Base-by-base conservation (phyloP, 30 jellyfish, hydroid and myxozoan species). In the Aurelia sp. region DNA sequence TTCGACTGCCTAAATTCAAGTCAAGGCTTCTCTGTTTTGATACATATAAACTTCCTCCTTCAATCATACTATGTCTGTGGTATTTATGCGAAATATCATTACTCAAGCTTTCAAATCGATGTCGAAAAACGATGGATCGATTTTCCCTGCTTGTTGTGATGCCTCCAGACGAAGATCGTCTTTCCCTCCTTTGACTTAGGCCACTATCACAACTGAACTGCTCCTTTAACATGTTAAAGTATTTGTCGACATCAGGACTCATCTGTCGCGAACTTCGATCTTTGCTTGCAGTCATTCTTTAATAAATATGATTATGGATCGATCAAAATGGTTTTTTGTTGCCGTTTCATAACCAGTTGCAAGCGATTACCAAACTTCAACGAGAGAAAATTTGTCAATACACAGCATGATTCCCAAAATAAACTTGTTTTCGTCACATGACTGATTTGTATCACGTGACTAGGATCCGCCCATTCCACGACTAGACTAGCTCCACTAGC, bases 211-310 rank as follows among this genome's bases (percentile, higher is more conserved):
- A 51, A 3, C 86, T 52, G 57, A 83, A 83, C 50, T 83, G 92
- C 50, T 83, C 92, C 86, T 83, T 83, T 31, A 83, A 41, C 92
- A 83, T 83, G 78, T 76, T 72, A 64, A 83, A 83, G 72, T 83
- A 83, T 59, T 83, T 83, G 69, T 83, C 92, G 41, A 83, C 92
- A 83, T 83, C 92, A 33, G 92, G 92, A 62, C 92, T 83, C 92
- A 83, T 83, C 92, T 66, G 79, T 24, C 65, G 92, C 20, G 66
- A 52, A 50, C 80, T 27, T 27, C 83, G 64, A 20, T 76, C 86
- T 33, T 83, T 83, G 86, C 92, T 83, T 69, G 92, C 92, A 22
- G 92, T 83, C 92, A 83, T 83, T 67, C 18, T 72, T 71, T 24
- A 58, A 50, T 18, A 71, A 7, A 8, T 30, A 13, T n/a, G 80